phyloP scores from a whole-genome alignment of 1,140 invertebrate species.

The Drosophila novamexicana region DNA sequence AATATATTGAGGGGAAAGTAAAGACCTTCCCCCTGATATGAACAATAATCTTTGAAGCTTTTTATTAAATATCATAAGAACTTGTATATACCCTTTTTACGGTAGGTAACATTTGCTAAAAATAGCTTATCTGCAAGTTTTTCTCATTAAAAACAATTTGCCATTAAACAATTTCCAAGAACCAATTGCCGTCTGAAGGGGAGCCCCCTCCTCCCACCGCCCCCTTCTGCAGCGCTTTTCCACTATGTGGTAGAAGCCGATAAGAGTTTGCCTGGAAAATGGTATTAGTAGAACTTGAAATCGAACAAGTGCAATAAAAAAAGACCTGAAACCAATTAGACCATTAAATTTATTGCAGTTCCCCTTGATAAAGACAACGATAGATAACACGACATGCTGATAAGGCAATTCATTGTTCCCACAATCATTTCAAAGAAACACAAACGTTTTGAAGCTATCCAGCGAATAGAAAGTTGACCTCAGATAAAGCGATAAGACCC shows the following conservation, averaged over 20 bases:
- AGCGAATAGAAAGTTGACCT: background rate
- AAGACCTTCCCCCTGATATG: too few species aligned
- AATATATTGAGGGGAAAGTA: too few species aligned
- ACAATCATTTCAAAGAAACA: background rate
- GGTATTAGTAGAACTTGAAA: background rate
- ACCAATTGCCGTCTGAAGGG: background rate
- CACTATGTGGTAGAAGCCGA: background rate
- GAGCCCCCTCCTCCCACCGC: too few species aligned
- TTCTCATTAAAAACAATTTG: background rate
- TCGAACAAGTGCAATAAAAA: slow-evolving; percentile 19
- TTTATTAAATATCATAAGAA: too few species aligned
- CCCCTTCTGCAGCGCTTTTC: too few species aligned
- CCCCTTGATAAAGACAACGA: slow-evolving; percentile 15
- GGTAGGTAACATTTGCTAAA: background rate
- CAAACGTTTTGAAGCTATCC: background rate
- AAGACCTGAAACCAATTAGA: slow-evolving; percentile 5
- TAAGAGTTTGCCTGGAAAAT: slow-evolving; percentile 4
- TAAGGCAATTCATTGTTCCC: background rate
- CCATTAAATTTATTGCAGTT: slow-evolving; percentile 24
- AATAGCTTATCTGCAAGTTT: background rate
- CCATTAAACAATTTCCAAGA: slow-evolving; percentile 1
- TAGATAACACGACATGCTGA: slow-evolving; percentile 10
- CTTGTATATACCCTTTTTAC: background rate
- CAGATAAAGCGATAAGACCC: slow-evolving; percentile 12
- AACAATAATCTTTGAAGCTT: too few species aligned